Evolutionary conservation across 2,888 invertebrate genomes (phyloP), one percentile per base, ranked within the genome.

Genomic region (Caenorhabditis macrosperma): DNA sequence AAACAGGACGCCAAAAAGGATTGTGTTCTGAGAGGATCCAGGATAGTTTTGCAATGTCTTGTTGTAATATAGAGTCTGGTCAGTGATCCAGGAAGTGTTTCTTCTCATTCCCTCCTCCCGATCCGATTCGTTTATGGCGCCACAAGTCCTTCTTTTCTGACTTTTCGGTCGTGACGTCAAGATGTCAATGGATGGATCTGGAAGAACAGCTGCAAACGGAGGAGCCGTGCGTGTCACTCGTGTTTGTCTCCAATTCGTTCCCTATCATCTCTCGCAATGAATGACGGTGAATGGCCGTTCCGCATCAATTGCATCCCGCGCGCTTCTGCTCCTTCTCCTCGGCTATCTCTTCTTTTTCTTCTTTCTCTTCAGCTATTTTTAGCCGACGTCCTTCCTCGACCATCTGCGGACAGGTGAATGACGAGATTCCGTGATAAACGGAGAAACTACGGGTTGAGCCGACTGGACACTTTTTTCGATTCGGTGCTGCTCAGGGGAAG

Each of bases 261-360:
- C 48, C 33, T 48, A 38, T 67, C 28, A 61, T 46, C 7, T 28
- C 52, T 15, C 54, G 44, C 12, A 68, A 48, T 68, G 68, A 68
- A 59, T 59, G 59, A 33, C 28, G 48, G 48, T 54, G 61, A 60
- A 60, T 61, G 54, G 24, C 54, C 38, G 63, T 72, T 72, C 72
- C 63, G 72, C 72, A 57, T 48, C 48, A 64, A 72, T 57, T 48
- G 57, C 63, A 57, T 55, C 38, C 35, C 28, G 48, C 61, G n/a
- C 44, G 28, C 22, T 26, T 24, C 28, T 50, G 35, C 69, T 41
- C 44, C 44, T 48, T 50, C 22, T 33, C 48, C 24, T 38, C 12
- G 17, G 26, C 12, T 33, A 22, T 22, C 35, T 52, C 33, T 30
- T 30, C 12, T 48, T 61, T 22, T 35, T 35, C 48, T 6, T 48